A percentile compares a stretch with the other conserved stretches of the same genome.
These are phyloP conservation scores for Phoebastria nigripes DNA, from an alignment of 2,797 vertebrate species.

Conservation along the genomic window DNA sequence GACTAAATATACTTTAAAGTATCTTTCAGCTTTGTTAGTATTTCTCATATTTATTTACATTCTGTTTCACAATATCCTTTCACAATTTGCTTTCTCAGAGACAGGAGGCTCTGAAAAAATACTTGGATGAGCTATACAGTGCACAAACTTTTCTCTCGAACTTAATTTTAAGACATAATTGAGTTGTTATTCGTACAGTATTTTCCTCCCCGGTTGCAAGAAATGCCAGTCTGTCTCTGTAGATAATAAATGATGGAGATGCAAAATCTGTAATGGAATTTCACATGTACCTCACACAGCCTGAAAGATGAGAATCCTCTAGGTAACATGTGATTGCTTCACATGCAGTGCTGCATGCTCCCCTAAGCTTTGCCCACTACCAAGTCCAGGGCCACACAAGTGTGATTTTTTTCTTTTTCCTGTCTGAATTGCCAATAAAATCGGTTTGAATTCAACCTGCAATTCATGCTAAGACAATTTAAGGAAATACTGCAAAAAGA, in stretches of 20 bases:
- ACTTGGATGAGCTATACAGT: background rate
- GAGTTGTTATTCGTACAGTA: conserved; percentile 31
- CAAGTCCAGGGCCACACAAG: background rate
- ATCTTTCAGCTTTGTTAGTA: background rate
- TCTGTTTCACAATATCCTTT: background rate
- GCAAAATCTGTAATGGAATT: conserved; percentile 43
- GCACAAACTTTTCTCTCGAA: background rate
- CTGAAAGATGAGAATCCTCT: background rate
- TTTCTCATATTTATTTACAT: background rate
- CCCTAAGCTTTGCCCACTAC: background rate
- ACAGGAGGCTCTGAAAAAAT: background rate
- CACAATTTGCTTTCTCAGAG: background rate
- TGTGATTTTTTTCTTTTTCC: background rate
- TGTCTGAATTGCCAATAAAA: background rate
- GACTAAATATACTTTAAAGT: background rate
- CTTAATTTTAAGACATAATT: conserved; percentile 28
- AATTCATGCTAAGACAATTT: background rate
- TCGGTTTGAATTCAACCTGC: background rate
- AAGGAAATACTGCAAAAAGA: background rate
- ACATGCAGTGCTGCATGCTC: background rate
- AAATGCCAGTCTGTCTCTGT: conserved; percentile 25
- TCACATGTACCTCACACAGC: background rate
- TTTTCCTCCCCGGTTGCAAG: background rate
- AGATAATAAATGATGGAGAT: conserved; percentile 46
- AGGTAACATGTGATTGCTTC: conserved; percentile 4